phyloP scores from a whole-genome alignment of 2,888 invertebrate species.

The Adelphocoris suturalis region DNA sequence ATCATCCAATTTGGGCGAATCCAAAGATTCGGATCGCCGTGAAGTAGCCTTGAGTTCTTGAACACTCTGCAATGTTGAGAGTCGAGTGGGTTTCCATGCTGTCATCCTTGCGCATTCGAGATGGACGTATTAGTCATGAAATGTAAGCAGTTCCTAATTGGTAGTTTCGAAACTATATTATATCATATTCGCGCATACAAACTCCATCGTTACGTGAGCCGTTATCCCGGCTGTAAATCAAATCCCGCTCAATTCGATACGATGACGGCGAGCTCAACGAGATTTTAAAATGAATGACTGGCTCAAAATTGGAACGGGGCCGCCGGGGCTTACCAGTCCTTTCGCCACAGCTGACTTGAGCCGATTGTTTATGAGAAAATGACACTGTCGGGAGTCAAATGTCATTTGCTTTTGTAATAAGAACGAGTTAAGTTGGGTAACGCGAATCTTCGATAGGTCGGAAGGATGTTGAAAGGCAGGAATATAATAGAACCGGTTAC shows the following conservation, averaged over 20 bases:
- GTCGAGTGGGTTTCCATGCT: too few relatives aligned
- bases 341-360: background rate
- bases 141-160: too few relatives aligned
- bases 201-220: background rate
- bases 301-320: background rate
- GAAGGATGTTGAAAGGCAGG: too few relatives aligned
- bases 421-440: background rate
- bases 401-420: conserved; percentile 8
- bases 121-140: too few relatives aligned
- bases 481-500: too few relatives aligned
- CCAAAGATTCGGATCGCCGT: too few relatives aligned
- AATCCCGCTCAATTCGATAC: background rate
- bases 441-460: background rate
- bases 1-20: too few relatives aligned
- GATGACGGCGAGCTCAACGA: background rate
- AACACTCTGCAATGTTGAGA: too few relatives aligned
- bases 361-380: conserved; percentile 25
- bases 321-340: background rate
- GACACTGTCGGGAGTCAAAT: conserved; percentile 21
- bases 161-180: too few relatives aligned
- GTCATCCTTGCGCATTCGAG: too few relatives aligned
- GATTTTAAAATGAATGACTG: conserved; percentile 25
- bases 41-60: too few relatives aligned
- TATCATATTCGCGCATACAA: background rate
- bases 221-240: conserved; percentile 12